These are phyloP conservation scores for Chionodraco myersi DNA, from an alignment of 2,113 vertebrate genomes.

Conservation along the genomic window DNA sequence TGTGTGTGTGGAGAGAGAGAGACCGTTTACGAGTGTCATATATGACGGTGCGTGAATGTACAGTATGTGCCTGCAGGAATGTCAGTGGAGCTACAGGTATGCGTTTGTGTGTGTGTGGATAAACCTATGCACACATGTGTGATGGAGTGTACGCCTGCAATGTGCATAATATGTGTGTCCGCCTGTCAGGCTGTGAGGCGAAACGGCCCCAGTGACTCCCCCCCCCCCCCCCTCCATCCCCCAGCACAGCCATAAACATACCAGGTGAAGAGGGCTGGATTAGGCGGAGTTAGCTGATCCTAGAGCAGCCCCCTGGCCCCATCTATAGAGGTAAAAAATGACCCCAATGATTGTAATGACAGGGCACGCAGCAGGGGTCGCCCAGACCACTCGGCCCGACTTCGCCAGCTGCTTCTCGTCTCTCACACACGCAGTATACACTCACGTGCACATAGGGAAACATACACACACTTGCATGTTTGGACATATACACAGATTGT, in stretches of 20 bases:
- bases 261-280: constrained; percentile 66
- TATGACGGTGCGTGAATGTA: constrained; percentile 19
- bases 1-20: constrained; percentile 26
- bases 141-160: constrained; percentile 36
- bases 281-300: constrained; percentile 59
- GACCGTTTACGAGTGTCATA: constrained; percentile 7
- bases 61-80: neutral
- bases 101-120: constrained; percentile 16
- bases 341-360: constrained; percentile 75
- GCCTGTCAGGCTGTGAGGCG: constrained; percentile 63
- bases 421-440: constrained; percentile 50
- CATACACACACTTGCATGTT: constrained; percentile 28
- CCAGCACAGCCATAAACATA: constrained; percentile 71
- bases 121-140: constrained; percentile 26
- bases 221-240: constrained; percentile 15
- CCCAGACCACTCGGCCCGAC: constrained; percentile 62
- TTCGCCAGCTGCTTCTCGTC: constrained; percentile 75
- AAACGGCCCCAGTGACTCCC: constrained; percentile 57
- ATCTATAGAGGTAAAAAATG: constrained; percentile 75
- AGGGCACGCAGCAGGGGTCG: constrained; percentile 65
- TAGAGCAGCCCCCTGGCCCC: constrained; percentile 40
- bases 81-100: constrained; percentile 26
- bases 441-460: constrained; percentile 39
- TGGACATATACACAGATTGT: neutral
- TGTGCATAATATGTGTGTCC: constrained; percentile 50